A percentile compares a stretch with the other conserved stretches of the same genome.
Evolutionary conservation across 2,113 vertebrate species (phyloP).

Genomic region (Leucoraja erinaceus): DNA sequence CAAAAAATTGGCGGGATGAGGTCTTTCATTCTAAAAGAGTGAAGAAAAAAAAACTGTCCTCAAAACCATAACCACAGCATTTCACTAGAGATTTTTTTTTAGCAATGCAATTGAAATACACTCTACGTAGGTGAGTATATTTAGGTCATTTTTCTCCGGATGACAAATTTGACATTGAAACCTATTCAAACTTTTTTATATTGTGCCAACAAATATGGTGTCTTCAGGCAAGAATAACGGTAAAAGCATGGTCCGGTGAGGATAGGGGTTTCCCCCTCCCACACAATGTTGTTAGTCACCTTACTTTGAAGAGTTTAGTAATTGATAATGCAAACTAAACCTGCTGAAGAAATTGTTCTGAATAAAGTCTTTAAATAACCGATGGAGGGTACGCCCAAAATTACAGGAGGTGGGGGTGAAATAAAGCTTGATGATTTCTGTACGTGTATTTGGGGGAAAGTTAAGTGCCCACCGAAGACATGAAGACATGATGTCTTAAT

Average conservation of each 20-base stretch:
- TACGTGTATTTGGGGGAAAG: neutral
- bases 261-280: conserved; percentile 7
- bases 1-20: neutral
- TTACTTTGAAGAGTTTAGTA: neutral
- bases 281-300: conserved; percentile 9
- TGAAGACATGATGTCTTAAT: neutral
- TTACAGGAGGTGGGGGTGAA: neutral
- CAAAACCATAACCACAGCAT: conserved; percentile 25
- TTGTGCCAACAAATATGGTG: neutral
- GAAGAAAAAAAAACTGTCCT: conserved; percentile 12
- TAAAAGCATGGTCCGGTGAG: neutral
- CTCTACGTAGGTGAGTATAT: neutral
- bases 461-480: neutral
- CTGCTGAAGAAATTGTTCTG: conserved; percentile 21
- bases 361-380: conserved; percentile 7
- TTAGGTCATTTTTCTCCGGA: neutral
- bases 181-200: neutral
- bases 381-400: neutral
- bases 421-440: neutral
- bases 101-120: neutral
- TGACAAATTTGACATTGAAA: neutral
- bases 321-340: conserved; percentile 26
- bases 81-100: neutral
- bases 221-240: neutral
- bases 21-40: neutral